These are phyloP conservation scores for Ips typographus DNA, from an alignment of 1,140 invertebrate genomes.

Conservation along the genomic window DNA sequence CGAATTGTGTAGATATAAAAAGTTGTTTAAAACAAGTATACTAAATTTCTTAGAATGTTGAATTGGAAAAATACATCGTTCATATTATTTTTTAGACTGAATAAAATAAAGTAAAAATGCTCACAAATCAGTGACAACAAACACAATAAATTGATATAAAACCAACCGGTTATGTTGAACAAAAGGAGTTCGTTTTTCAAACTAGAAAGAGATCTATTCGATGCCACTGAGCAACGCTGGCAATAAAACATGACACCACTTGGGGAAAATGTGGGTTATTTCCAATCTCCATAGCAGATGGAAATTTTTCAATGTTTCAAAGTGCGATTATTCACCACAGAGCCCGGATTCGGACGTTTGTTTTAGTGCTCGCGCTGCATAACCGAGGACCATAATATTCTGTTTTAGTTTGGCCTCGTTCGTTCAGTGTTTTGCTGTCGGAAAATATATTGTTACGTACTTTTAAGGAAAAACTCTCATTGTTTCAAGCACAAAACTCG, in stretches of 20 bases:
- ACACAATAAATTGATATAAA: no score
- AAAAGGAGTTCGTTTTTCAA: background rate
- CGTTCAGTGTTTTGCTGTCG: background rate
- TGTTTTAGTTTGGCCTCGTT: background rate
- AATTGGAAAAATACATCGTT: no score
- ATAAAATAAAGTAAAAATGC: no score
- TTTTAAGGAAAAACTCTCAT: no score
- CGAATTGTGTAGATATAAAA: no score
- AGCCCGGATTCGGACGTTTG: background rate
- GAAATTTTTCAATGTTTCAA: conserved; percentile 9
- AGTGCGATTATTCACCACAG: conserved; percentile 5
- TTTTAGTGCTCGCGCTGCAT: background rate
- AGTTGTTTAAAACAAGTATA: no score
- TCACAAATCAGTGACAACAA: no score
- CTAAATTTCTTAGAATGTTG: no score
- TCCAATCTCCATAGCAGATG: conserved; percentile 5
- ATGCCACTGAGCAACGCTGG: conserved; percentile 3
- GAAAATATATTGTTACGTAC: background rate
- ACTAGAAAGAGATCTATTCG: conserved; percentile 1
- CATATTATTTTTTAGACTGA: no score
- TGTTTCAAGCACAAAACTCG: no score
- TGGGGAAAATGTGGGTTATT: conserved; percentile 1
- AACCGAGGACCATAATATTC: background rate
- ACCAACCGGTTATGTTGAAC: background rate
- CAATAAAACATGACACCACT: background rate